Evolutionary conservation across 2,888 invertebrate genomes (phyloP).

Genomic region (Mythimna vitellina): DNA sequence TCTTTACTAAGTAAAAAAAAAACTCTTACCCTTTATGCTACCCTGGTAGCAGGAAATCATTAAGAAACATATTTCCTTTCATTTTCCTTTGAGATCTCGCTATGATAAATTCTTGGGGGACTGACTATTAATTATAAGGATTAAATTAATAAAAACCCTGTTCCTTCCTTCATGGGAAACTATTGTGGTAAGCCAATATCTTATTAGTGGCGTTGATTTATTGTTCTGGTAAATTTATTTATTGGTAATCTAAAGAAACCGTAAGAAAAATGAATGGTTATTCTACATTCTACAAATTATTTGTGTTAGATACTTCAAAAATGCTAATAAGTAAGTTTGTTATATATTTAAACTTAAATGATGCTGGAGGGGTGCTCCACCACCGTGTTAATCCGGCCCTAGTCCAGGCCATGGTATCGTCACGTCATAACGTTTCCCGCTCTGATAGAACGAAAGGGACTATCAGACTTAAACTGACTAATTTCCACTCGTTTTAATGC

Average conservation of each 20-base stretch:
- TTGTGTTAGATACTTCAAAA: too few relatives aligned
- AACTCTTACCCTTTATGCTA: constrained; percentile 41
- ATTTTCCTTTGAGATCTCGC: constrained; percentile 56
- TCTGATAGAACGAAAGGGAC: too few relatives aligned
- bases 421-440: too few relatives aligned
- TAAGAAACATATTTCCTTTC: constrained; percentile 63
- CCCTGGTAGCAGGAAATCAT: constrained; percentile 61
- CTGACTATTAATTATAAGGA: constrained; percentile 42
- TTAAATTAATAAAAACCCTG: constrained; percentile 42
- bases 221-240: not conserved
- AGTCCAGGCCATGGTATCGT: too few relatives aligned
- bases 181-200: constrained; percentile 12
- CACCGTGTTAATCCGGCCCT: too few relatives aligned
- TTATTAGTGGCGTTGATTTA: constrained; percentile 5
- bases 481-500: too few relatives aligned
- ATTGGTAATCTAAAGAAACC: not conserved
- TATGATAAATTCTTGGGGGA: constrained; percentile 27
- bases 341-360: too few relatives aligned
- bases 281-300: too few relatives aligned
- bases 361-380: too few relatives aligned
- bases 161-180: constrained; percentile 15
- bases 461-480: too few relatives aligned
- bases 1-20: constrained; percentile 49
- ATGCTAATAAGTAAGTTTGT: too few relatives aligned
- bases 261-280: not conserved